Percentiles rank a stretch among this genome's conserved stretches.
phyloP scores from a whole-genome alignment of 2,888 invertebrate species.

The Lepidonotus clava region DNA sequence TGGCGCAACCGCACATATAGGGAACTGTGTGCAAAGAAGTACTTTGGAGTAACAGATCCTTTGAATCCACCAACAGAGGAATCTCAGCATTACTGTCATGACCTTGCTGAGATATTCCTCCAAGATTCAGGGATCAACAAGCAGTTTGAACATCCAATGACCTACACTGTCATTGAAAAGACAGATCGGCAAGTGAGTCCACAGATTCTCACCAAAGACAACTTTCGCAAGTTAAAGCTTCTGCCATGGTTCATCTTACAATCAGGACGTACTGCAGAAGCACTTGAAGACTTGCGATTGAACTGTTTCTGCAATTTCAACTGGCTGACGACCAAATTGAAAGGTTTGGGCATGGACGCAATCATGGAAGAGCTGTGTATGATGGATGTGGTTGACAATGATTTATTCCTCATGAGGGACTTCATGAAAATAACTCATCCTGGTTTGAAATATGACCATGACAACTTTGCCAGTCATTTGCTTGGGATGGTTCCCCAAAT shows the following conservation, averaged over 20 bases:
- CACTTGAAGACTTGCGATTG: constrained; percentile 1
- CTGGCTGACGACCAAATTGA: constrained; percentile 25
- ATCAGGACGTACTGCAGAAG: constrained; percentile 34
- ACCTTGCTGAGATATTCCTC: constrained; percentile 51
- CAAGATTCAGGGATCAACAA: constrained; percentile 51
- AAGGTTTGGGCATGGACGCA: constrained; percentile 6
- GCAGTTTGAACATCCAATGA: constrained; percentile 24
- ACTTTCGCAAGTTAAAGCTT: constrained; percentile 56
- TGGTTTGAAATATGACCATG: constrained; percentile 21
- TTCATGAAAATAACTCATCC: not conserved
- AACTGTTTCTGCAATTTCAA: constrained; percentile 54
- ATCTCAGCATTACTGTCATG: constrained; percentile 23
- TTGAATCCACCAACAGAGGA: constrained; percentile 17
- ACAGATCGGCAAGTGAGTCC: constrained; percentile 56
- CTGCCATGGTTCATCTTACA: constrained; percentile 53
- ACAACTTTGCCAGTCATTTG: constrained; percentile 31
- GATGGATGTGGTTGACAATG: constrained; percentile 38
- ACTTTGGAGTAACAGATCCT: constrained; percentile 20
- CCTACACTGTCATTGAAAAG: constrained; percentile 49
- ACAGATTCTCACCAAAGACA: constrained; percentile 42
- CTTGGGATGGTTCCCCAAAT: constrained; percentile 34
- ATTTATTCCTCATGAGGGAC: constrained; percentile 43
- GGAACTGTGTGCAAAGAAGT: constrained; percentile 42
- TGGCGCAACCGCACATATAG: constrained; percentile 17
- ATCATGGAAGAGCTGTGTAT: constrained; percentile 8